Conservation (phyloP, 1,140 invertebrate species). For the Sinonovacula constricta region DNA sequence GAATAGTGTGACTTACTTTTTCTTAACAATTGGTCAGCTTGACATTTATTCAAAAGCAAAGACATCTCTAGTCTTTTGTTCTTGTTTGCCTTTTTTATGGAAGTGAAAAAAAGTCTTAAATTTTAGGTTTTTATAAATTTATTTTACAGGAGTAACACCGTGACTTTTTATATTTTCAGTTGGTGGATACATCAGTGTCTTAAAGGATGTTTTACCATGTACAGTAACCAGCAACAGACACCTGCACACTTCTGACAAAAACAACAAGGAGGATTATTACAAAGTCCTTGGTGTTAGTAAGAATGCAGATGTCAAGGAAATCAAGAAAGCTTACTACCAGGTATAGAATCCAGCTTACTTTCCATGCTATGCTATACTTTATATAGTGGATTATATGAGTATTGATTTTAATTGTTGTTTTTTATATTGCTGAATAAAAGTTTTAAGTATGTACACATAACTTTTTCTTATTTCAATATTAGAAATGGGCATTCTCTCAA, state of each 20-base stretch:
- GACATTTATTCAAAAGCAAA: too few relatives aligned
- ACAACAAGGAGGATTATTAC: constrained; percentile 91
- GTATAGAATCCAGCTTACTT: constrained; percentile 59
- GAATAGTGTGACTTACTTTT: too few relatives aligned
- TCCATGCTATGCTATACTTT: not conserved
- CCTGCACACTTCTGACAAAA: constrained; percentile 49
- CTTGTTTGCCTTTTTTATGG: too few relatives aligned
- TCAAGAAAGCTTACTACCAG: constrained; percentile 99
- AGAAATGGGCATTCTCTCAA: too few relatives aligned
- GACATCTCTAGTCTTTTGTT: too few relatives aligned
- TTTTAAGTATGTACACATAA: not conserved
- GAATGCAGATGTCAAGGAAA: constrained; percentile 94
- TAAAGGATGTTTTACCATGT: not conserved
- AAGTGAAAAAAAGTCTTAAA: too few relatives aligned
- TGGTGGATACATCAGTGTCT: too few relatives aligned
- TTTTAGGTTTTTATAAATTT: too few relatives aligned
- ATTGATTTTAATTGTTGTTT: constrained; percentile 1
- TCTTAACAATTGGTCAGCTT: too few relatives aligned
- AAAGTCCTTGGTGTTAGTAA: constrained; percentile 94
- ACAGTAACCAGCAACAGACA: not conserved
- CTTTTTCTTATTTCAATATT: too few relatives aligned
- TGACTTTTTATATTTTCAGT: too few relatives aligned
- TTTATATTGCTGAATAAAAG: not conserved
- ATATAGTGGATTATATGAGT: not conserved
- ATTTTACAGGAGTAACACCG: too few relatives aligned